Percentiles rank a stretch among this genome's conserved stretches.
phyloP scores from a whole-genome alignment of 2,888 invertebrate species.

The Hirtodrosophila cameraria region DNA sequence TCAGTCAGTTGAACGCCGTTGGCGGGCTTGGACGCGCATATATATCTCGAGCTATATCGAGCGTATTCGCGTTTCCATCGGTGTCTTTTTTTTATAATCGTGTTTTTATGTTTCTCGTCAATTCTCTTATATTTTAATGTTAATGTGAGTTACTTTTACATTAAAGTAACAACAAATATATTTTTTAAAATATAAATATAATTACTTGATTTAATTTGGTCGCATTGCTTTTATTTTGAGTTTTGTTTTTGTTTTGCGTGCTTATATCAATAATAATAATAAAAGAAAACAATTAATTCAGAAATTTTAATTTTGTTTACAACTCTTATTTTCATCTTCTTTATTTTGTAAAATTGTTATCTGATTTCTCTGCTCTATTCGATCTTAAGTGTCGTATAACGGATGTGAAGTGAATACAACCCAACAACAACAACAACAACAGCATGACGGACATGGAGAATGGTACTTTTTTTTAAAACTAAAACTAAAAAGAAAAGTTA shows the following conservation, averaged over 20 bases:
- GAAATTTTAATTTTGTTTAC: conserved; percentile 3
- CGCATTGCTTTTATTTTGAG: not conserved
- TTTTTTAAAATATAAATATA: too few relatives aligned
- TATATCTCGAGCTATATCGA: conserved; percentile 30
- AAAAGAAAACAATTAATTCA: conserved; percentile 10
- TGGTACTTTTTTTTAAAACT: conserved; percentile 39
- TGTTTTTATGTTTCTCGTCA: conserved; percentile 15
- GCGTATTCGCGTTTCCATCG: conserved; percentile 10
- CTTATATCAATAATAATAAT: conserved; percentile 37
- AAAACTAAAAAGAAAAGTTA: too few relatives aligned
- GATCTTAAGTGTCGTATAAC: conserved; percentile 65
- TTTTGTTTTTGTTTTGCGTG: conserved; percentile 24
- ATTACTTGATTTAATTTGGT: too few relatives aligned
- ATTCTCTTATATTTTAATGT: conserved; percentile 51
- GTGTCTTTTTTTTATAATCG: conserved; percentile 17
- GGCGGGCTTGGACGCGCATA: conserved; percentile 68
- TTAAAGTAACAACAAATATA: not conserved
- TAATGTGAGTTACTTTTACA: conserved; percentile 56
- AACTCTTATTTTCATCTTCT: not conserved
- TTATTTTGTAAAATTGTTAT: conserved; percentile 15
- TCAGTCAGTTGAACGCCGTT: conserved; percentile 79
- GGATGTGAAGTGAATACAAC: conserved; percentile 57
- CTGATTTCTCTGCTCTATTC: conserved; percentile 54
- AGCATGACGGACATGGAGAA: conserved; percentile 67
- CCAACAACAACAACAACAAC: conserved; percentile 4